Evolutionary conservation across 2,888 invertebrate species (phyloP), one percentile per base, ranked within the genome.

Genomic region (Electrophaes corylata): DNA sequence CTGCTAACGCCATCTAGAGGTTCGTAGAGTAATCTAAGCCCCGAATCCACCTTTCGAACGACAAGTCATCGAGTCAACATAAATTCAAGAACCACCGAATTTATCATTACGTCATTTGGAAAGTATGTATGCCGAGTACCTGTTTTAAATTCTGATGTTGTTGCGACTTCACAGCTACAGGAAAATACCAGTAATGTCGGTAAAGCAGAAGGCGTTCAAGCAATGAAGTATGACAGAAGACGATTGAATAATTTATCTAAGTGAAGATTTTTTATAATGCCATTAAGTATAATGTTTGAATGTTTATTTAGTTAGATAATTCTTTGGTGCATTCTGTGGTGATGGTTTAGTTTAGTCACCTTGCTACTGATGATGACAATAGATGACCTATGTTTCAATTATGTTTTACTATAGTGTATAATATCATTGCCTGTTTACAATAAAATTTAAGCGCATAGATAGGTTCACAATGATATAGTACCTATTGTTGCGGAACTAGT

Each of bases 81-180:
- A 51, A 63, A 67, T 60, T 44, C 75, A 72, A 76, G 72, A 75
- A 70, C 70, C 72, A 64, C 83, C 85, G 75, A 88, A 88, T 81
- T 82, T 78, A 67, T 61, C 72, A 75, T 89, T 88, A 90, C 88
- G 88, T 85, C 83, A 86, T 81, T 80, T 81, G 78, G 84, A 87
- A 90, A 88, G 87, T 83, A 88, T 86, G 84, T 70, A 47, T 43
- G 31, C 44, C 76, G 53, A 39, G 39, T 59, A 78, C 74, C 80
- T 84, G 81, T 78, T 85, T 83, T 72, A 78, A 79, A 86, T 83
- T 83, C 83, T 77, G 81, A 78, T 83, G 79, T 67, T 75, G 78
- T 77, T 16, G 39, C 37, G 29, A 79, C 71, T 52, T 58, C 46
- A 59, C 39, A 19, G 55, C 19, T 52, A 29, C 66, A 73, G 67